phyloP scores from a whole-genome alignment of 2,113 vertebrate genomes.

The Albula goreensis region DNA sequence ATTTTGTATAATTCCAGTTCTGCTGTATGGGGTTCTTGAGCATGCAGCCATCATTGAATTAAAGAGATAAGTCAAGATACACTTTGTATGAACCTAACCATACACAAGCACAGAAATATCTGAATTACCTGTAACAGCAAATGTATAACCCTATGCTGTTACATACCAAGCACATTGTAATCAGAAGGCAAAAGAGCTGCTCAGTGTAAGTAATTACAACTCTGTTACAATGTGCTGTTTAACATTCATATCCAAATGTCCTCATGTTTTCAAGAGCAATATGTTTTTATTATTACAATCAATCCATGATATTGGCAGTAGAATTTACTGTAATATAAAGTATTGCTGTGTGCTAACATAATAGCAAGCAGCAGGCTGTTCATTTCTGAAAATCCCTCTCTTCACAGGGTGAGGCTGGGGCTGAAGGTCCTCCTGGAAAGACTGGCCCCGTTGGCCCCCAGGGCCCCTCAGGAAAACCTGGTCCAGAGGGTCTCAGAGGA shows the following conservation, averaged over 20 bases:
- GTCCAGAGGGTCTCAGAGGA: constrained; percentile 91
- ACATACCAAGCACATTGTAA: neutral
- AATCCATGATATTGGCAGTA: too few relatives aligned
- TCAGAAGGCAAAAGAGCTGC: neutral
- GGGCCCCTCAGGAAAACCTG: constrained; percentile 89
- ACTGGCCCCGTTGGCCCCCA: constrained; percentile 94
- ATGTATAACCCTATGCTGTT: neutral
- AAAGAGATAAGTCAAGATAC: neutral
- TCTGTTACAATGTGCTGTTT: neutral
- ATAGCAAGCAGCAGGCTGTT: neutral
- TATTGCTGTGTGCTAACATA: neutral
- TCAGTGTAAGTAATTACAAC: neutral
- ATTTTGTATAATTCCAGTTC: neutral
- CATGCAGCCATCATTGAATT: neutral
- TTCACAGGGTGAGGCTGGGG: constrained; percentile 85
- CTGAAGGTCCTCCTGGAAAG: constrained; percentile 91
- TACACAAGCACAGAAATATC: neutral
- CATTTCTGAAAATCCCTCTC: neutral
- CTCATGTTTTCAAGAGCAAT: neutral
- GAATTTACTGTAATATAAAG: neutral
- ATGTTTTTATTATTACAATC: neutral
- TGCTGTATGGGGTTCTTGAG: neutral
- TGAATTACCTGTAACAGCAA: neutral
- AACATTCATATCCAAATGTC: neutral
- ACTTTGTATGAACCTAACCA: neutral